These are phyloP conservation scores for Oedothorax gibbosus DNA, from an alignment of 1,140 invertebrate genomes.

Conservation along the genomic window DNA sequence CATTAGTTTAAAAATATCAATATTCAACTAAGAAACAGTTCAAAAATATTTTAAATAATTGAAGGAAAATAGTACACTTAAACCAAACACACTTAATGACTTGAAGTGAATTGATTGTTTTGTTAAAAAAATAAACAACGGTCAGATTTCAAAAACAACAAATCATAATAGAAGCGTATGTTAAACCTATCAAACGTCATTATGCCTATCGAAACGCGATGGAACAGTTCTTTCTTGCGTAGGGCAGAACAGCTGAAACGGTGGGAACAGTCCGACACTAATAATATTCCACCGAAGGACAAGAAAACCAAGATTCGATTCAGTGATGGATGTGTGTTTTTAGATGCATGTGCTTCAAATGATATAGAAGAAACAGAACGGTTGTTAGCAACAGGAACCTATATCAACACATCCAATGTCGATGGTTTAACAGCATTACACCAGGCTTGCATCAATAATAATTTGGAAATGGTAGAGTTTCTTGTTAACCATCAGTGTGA, in stretches of 20 bases:
- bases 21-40: too few relatives aligned
- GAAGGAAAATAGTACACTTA: too few relatives aligned
- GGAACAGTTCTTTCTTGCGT: constrained; percentile 83
- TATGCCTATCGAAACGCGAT: constrained; percentile 64
- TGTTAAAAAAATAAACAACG: too few relatives aligned
- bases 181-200: neutral
- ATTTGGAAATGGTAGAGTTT: constrained; percentile 98
- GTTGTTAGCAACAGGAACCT: constrained; percentile 88
- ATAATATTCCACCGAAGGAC: constrained; percentile 77
- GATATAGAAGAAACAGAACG: constrained; percentile 95
- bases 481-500: constrained; percentile 93
- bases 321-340: constrained; percentile 93
- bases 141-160: neutral
- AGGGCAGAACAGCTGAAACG: constrained; percentile 93
- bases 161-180: constrained; percentile 21
- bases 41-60: too few relatives aligned
- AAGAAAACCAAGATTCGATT: constrained; percentile 83
- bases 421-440: constrained; percentile 98
- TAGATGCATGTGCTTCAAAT: constrained; percentile 94
- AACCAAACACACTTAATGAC: too few relatives aligned
- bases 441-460: constrained; percentile 99
- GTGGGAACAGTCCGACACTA: constrained; percentile 97
- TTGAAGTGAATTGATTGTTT: too few relatives aligned
- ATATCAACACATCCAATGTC: constrained; percentile 97
- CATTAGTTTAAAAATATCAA: too few relatives aligned